These are phyloP conservation scores for Yponomeuta evonymella DNA, from an alignment of 2,888 invertebrate species.

Conservation along the genomic window DNA sequence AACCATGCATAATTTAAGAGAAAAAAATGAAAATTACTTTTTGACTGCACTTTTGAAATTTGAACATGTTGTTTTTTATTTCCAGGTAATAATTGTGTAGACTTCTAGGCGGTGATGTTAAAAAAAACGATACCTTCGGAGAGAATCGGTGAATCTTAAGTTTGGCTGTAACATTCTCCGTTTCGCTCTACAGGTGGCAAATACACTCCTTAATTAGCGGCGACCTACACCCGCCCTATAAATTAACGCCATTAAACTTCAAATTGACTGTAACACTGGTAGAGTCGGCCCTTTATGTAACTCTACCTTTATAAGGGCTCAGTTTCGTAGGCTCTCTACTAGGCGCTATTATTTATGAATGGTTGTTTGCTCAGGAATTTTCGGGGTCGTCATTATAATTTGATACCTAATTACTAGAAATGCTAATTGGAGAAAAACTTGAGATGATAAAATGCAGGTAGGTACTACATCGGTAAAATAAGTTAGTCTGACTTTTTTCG, in stretches of 20 bases:
- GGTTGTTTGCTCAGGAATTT: not conserved
- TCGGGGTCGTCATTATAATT: not conserved
- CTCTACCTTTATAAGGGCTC: not conserved
- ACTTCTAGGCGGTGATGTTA: not conserved
- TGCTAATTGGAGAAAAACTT: too few relatives aligned
- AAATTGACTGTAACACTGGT: slow-evolving; percentile 34
- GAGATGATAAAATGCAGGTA: too few relatives aligned
- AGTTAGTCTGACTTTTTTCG: too few relatives aligned
- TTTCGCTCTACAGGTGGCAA: slow-evolving; percentile 58
- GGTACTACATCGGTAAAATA: too few relatives aligned
- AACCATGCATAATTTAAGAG: too few relatives aligned
- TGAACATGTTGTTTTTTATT: not conserved
- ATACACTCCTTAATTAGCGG: slow-evolving; percentile 51
- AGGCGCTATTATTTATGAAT: not conserved
- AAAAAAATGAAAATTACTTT: too few relatives aligned
- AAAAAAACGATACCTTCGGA: not conserved
- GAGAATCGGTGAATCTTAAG: not conserved
- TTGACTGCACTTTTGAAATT: not conserved
- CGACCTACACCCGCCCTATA: slow-evolving; percentile 48
- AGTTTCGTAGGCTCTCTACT: not conserved
- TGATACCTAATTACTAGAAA: not conserved
- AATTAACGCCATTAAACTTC: slow-evolving; percentile 49
- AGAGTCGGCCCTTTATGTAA: slow-evolving; percentile 11
- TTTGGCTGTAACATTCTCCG: not conserved
- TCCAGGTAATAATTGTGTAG: not conserved